A percentile compares a stretch with the other conserved stretches of the same genome.
Conservation (phyloP, 2,797 vertebrate genomes). For the Oceanodroma leucorhoa region DNA sequence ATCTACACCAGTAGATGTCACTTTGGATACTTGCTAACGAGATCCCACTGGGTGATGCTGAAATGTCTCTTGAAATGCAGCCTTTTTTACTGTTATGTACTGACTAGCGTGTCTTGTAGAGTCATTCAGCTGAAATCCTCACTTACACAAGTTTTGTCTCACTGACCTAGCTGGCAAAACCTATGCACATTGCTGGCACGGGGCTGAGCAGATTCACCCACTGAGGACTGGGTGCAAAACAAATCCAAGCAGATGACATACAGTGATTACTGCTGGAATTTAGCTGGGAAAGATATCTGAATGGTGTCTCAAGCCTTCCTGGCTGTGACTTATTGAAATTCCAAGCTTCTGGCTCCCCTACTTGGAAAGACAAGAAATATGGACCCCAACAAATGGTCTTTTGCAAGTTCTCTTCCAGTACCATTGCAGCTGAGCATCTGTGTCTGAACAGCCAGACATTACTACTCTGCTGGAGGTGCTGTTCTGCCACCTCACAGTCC, state of each 20-base stretch:
- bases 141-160: neutral
- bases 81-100: neutral
- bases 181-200: neutral
- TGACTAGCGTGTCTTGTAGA: neutral
- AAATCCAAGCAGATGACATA: neutral
- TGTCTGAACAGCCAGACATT: neutral
- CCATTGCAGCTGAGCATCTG: neutral
- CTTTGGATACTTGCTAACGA: neutral
- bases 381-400: neutral
- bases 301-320: neutral
- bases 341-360: neutral
- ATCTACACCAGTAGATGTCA: constrained; percentile 28
- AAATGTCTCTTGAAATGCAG: neutral
- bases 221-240: neutral
- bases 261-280: neutral
- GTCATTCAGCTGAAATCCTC: neutral
- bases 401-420: neutral
- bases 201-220: neutral
- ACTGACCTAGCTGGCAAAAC: neutral
- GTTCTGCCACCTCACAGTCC: neutral
- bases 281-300: neutral
- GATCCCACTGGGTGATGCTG: neutral
- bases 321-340: neutral
- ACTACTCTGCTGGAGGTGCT: neutral
- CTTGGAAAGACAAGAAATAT: neutral